A percentile compares a stretch with the other conserved stretches of the same genome.
Evolutionary conservation across 1,140 invertebrate genomes (phyloP).

Genomic region (Maniola jurtina): DNA sequence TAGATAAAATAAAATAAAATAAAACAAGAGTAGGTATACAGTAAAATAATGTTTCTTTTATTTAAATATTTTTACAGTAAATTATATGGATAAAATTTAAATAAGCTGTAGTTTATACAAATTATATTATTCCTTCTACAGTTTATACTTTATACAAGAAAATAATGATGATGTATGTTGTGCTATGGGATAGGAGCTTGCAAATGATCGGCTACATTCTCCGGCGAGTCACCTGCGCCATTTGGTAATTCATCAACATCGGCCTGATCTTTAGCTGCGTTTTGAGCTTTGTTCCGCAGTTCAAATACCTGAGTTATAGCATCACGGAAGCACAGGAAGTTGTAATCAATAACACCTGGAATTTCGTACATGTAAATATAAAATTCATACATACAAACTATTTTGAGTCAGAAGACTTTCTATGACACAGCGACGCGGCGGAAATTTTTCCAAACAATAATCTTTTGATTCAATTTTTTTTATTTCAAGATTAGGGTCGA

Average conservation of each 20-base stretch:
- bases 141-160: conserved; percentile 39
- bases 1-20: too few species aligned
- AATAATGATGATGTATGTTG: conserved; percentile 33
- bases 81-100: too few species aligned
- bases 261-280: conserved; percentile 40
- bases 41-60: too few species aligned
- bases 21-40: too few species aligned
- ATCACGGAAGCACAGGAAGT: conserved; percentile 96
- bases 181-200: conserved; percentile 55
- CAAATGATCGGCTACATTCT: conserved; percentile 47
- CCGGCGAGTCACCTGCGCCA: conserved; percentile 55
- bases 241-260: conserved; percentile 56
- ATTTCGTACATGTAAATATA: conserved; percentile 5
- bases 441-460: too few species aligned
- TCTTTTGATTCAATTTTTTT: too few species aligned
- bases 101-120: too few species aligned
- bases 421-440: too few species aligned
- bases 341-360: conserved; percentile 96
- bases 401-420: too few species aligned
- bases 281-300: conserved; percentile 83
- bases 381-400: too few species aligned
- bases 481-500: too few species aligned
- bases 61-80: too few species aligned
- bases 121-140: conserved; percentile 31
- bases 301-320: conserved; percentile 95